Percentiles rank a stretch among this genome's conserved stretches.
phyloP scores from a whole-genome alignment of 2,888 invertebrate species.

The Saturnia japonica region DNA sequence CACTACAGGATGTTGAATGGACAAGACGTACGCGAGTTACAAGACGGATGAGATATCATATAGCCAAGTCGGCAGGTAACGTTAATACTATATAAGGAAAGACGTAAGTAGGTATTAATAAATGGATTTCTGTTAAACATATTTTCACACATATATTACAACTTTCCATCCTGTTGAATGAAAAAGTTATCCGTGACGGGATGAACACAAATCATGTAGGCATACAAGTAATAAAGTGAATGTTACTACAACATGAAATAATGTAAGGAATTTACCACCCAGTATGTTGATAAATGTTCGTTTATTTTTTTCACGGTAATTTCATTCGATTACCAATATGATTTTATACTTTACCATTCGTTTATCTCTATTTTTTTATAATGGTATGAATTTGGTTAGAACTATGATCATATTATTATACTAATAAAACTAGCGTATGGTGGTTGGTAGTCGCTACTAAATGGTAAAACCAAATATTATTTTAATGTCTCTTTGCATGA shows the following conservation, averaged over 20 bases:
- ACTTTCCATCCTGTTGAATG: conserved; percentile 14
- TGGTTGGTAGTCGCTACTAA: neutral
- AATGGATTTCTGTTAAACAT: conserved; percentile 9
- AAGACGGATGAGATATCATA: conserved; percentile 1
- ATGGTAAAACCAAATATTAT: neutral
- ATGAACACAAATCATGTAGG: conserved; percentile 1
- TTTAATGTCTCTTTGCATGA: neutral
- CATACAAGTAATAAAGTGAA: neutral
- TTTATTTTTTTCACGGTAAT: neutral
- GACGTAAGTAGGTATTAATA: neutral
- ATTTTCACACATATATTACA: conserved; percentile 15
- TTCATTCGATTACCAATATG: neutral
- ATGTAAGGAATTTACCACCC: neutral
- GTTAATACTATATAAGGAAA: conserved; percentile 10
- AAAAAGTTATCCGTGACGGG: conserved; percentile 4
- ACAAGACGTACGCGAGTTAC: neutral
- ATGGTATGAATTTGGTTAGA: neutral
- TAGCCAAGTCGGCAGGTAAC: neutral
- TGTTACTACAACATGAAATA: neutral
- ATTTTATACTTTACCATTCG: neutral
- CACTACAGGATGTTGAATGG: conserved; percentile 3
- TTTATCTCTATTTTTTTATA: neutral
- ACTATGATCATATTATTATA: neutral
- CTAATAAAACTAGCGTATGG: neutral
- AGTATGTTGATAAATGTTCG: neutral